A percentile compares a stretch with the other conserved stretches of the same genome.
Evolutionary conservation across 2,797 vertebrate genomes (phyloP).

Genomic region (Catharus ustulatus): DNA sequence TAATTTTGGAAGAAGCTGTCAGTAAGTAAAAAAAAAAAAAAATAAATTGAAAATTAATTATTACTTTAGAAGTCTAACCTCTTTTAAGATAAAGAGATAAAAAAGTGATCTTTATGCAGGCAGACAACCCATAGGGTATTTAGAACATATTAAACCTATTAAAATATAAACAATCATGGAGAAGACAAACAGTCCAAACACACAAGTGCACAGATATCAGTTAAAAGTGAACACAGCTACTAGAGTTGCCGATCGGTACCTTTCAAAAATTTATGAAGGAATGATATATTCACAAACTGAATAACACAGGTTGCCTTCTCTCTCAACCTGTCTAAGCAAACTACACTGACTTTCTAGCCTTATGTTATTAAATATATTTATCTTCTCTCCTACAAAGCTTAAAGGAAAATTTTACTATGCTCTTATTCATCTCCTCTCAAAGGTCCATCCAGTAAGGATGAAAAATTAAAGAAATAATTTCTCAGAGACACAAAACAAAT

Average conservation of each 20-base stretch:
- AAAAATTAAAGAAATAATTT: not conserved
- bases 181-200: not conserved
- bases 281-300: not conserved
- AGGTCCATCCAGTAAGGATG: not conserved
- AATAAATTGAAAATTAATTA: not conserved
- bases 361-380: not conserved
- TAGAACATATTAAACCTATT: not conserved
- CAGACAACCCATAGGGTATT: not conserved
- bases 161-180: not conserved
- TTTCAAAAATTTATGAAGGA: not conserved
- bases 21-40: not conserved
- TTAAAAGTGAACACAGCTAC: not conserved
- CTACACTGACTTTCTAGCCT: not conserved
- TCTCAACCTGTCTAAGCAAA: not conserved
- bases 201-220: not conserved
- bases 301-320: not conserved
- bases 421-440: not conserved
- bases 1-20: not conserved
- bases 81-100: not conserved
- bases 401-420: not conserved
- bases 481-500: not conserved
- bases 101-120: not conserved
- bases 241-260: not conserved
- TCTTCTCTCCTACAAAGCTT: not conserved
- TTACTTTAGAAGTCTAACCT: not conserved